Conservation (phyloP, 2,113 vertebrate species). For the Platysternon megacephalum region DNA sequence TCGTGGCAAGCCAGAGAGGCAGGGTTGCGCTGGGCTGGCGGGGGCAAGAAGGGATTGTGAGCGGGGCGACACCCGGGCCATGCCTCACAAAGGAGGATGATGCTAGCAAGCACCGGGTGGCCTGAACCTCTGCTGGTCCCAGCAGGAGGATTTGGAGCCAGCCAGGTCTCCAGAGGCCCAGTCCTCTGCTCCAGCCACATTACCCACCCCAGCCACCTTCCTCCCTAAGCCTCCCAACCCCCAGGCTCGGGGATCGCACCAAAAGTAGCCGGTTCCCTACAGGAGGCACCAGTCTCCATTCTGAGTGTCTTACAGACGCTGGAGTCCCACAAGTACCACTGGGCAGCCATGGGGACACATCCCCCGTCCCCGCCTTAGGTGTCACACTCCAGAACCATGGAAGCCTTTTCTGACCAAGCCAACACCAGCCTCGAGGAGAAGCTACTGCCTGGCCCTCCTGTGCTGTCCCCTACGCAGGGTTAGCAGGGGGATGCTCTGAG, state of each 20-base stretch:
- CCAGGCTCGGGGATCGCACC: no score
- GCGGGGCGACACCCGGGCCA: not conserved
- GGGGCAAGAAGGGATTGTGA: not conserved
- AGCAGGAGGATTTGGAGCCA: not conserved
- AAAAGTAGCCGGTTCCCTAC: not conserved
- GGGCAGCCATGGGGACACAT: not conserved
- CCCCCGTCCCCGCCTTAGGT: not conserved
- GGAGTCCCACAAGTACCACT: not conserved
- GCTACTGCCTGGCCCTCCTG: not conserved
- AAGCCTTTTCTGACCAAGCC: not conserved
- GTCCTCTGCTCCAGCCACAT: not conserved
- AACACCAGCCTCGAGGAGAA: not conserved
- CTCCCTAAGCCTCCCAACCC: no score
- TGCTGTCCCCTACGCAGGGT: no score
- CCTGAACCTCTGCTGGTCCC: not conserved
- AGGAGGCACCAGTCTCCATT: not conserved
- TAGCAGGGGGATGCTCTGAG: no score
- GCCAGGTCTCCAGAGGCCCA: not conserved
- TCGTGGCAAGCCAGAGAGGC: conserved; percentile 88
- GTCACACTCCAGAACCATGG: not conserved
- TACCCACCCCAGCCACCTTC: no score
- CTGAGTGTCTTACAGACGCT: not conserved
- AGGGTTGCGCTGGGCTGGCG: conserved; percentile 88
- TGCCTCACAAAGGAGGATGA: rapidly evolving
- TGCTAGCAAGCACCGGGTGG: not conserved